Evolutionary conservation across 2,797 vertebrate species (phyloP).

Genomic region (Poeciliopsis paucimaculata): DNA sequence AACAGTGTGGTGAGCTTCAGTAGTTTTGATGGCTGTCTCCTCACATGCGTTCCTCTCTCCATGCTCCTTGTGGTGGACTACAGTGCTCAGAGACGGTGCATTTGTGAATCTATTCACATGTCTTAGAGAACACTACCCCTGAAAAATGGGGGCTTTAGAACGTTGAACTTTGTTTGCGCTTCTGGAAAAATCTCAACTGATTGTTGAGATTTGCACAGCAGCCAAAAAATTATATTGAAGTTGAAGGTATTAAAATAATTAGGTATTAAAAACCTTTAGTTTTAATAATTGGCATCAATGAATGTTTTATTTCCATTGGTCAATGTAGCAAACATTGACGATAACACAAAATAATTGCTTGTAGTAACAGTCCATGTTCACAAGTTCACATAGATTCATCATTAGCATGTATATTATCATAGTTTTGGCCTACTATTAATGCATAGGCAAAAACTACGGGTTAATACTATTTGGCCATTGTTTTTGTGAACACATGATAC

Average conservation of each 20-base stretch:
- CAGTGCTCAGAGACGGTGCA: constrained; percentile 31
- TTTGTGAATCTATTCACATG: constrained; percentile 39
- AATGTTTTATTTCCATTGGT: background rate
- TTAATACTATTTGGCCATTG: background rate
- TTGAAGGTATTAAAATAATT: background rate
- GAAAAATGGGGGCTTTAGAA: constrained; percentile 29
- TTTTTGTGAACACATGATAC: background rate
- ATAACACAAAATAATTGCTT: background rate
- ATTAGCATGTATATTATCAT: background rate
- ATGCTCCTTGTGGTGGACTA: constrained; percentile 34
- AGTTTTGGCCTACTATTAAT: background rate
- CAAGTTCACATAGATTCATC: background rate
- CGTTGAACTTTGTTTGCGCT: constrained; percentile 4
- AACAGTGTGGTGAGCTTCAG: constrained; percentile 44
- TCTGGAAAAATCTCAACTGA: constrained; percentile 19
- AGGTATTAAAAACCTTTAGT: background rate
- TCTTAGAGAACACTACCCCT: constrained; percentile 41
- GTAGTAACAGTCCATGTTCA: background rate
- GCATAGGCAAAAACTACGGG: too few species aligned
- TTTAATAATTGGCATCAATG: background rate
- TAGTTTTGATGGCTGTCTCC: constrained; percentile 61
- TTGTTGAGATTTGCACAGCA: background rate
- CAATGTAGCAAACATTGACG: background rate
- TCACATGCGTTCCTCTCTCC: constrained; percentile 35
- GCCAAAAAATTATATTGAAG: background rate